Evolutionary conservation across 2,113 vertebrate genomes (phyloP).

Genomic region (Meles meles): DNA sequence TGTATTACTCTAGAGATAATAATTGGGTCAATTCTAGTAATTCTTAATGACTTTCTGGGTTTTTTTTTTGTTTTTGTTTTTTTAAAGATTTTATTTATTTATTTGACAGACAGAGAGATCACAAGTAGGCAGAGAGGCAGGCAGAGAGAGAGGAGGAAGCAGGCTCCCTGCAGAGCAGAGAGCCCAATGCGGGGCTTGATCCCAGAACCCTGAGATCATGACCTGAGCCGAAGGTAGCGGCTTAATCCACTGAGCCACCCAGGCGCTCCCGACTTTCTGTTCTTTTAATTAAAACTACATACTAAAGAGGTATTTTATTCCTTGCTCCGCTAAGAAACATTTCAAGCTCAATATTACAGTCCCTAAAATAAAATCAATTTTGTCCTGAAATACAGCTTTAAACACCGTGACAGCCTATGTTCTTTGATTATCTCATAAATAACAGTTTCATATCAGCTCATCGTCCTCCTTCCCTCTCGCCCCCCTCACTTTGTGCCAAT

Average conservation of each 20-base stretch:
- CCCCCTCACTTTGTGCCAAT: slow-evolving; percentile 7
- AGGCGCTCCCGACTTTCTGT: not conserved
- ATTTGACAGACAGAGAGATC: too few relatives aligned
- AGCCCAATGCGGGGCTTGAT: too few relatives aligned
- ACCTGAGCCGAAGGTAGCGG: too few relatives aligned
- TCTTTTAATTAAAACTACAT: slow-evolving; percentile 44
- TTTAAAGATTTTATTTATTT: too few relatives aligned
- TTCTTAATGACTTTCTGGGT: slow-evolving; percentile 1
- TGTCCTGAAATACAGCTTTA: not conserved
- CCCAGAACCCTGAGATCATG: too few relatives aligned
- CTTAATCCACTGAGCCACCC: too few relatives aligned
- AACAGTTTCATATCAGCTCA: not conserved
- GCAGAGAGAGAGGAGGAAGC: too few relatives aligned
- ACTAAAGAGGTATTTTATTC: not conserved
- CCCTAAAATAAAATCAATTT: slow-evolving; percentile 43
- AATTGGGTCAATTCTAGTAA: slow-evolving; percentile 1
- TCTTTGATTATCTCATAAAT: slow-evolving; percentile 24
- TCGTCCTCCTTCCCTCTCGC: not conserved
- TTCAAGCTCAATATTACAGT: not conserved
- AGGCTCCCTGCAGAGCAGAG: too few relatives aligned
- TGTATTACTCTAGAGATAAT: not conserved
- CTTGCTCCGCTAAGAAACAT: slow-evolving; percentile 27
- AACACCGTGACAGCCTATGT: not conserved
- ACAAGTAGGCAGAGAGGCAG: too few relatives aligned
- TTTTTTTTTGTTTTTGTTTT: not conserved